Base-by-base conservation (phyloP, 1,140 invertebrate genomes). In the Ips typographus region DNA sequence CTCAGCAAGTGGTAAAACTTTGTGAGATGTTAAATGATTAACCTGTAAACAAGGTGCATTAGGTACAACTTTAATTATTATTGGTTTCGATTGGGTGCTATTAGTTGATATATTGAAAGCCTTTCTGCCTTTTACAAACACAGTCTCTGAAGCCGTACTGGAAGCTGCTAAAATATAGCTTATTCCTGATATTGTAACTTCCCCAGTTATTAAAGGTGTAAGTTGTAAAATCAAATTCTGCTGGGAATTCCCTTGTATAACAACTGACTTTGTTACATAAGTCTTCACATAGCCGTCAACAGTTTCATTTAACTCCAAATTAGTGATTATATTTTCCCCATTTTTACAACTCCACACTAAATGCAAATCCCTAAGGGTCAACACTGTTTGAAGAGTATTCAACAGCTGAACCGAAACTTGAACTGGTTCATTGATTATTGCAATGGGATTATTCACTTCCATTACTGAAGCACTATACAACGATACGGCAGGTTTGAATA, bases 361-460 rank as follows among this genome's bases (percentile, higher is more conserved):
- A 74, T 88, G 86, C 2, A 96, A 83, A 71, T 94, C 87, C 43
- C 85, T 86, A 38, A 96, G 79, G 22, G 86, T 81, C 58, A 95
- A 76, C 2, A 88, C 81, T 52, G 94, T 89, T 71, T 91, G 88
- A n/a, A 96, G 82, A 1, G 91, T 91, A 82, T 97, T 96, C 53
- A 85, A 82, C 47, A 96, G 80, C 55, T 87, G 85, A 40, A 96
- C 82, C 59, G 89, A 88, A 60, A 95, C 84, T 80, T 89, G 89
- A 58, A 96, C 88, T 5, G 90, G 89, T 82, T 97, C 95, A 77
- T 88, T 88, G 74, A 92, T 84, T 70, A 93, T 88, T 39, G 88
- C 88, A 52, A 89, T 82, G 5, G 92, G 89, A 74, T 85, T 85
- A 22, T 79, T 80, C 61, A 85, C 87, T 76, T 90, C 90, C 69